Evolutionary conservation across 2,888 invertebrate species (phyloP).

Genomic region (Ptychoptera albimana): DNA sequence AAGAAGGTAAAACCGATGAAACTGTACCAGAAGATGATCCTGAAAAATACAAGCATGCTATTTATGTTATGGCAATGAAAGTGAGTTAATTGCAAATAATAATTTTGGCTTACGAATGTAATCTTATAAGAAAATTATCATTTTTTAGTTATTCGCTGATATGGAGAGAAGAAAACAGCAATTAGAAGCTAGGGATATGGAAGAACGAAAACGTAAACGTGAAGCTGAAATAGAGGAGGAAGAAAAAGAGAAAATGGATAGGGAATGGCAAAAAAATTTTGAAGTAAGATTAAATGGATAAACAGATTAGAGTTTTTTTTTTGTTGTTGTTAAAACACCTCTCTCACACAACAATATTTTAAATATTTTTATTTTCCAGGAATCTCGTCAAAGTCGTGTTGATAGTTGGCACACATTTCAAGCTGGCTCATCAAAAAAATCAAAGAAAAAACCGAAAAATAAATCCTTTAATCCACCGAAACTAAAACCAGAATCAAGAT

Average conservation of each 20-base stretch:
- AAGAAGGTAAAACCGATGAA: constrained; percentile 61
- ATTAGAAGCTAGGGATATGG: constrained; percentile 76
- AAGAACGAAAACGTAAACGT: constrained; percentile 84
- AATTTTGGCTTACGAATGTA: too few relatives aligned
- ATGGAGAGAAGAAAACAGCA: constrained; percentile 84
- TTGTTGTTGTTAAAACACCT: too few relatives aligned
- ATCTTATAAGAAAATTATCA: too few relatives aligned
- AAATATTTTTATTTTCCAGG: constrained; percentile 20
- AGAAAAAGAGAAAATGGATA: constrained; percentile 74
- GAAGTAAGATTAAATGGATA: constrained; percentile 38
- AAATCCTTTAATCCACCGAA: constrained; percentile 75
- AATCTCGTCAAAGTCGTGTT: constrained; percentile 79
- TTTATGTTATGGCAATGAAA: constrained; percentile 99
- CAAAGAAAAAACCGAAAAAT: constrained; percentile 67
- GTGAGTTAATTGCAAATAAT: too few relatives aligned
- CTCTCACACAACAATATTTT: too few relatives aligned
- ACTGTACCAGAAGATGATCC: constrained; percentile 81
- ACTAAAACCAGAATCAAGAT: constrained; percentile 85
- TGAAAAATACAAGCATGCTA: constrained; percentile 72
- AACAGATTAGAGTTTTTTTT: too few relatives aligned
- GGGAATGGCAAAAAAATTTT: constrained; percentile 98
- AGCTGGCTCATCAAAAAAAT: constrained; percentile 48
- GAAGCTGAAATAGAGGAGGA: constrained; percentile 89
- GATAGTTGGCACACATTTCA: constrained; percentile 89
- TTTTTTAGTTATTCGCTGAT: constrained; percentile 54